Evolutionary conservation across 1,140 invertebrate genomes (phyloP).

Genomic region (Chymomyza costata): DNA sequence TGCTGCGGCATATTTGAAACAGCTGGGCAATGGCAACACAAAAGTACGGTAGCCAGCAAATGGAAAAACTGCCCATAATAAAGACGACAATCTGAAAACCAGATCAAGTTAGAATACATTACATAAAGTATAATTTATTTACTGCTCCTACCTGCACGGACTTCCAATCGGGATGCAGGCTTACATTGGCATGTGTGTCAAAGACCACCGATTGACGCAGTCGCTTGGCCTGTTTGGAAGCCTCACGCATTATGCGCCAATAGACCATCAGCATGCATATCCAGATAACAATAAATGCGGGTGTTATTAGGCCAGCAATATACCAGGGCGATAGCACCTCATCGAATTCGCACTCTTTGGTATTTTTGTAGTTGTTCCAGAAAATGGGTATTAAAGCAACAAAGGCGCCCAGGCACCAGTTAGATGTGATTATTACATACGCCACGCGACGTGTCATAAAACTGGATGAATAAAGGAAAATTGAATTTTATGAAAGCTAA

Average conservation of each 20-base stretch:
- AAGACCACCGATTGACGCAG: slow-evolving; percentile 76
- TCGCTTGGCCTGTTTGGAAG: slow-evolving; percentile 80
- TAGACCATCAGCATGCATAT: slow-evolving; percentile 83
- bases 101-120: background rate
- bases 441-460: slow-evolving; percentile 80
- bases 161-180: slow-evolving; percentile 81
- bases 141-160: slow-evolving; percentile 82
- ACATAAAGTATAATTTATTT: background rate
- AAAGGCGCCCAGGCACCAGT: slow-evolving; percentile 80
- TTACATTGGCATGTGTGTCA: slow-evolving; percentile 74
- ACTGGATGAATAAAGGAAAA: slow-evolving; percentile 10
- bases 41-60: slow-evolving; percentile 86
- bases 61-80: slow-evolving; percentile 83
- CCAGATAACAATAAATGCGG: slow-evolving; percentile 83
- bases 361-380: slow-evolving; percentile 82
- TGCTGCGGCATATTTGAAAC: slow-evolving; percentile 76
- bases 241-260: slow-evolving; percentile 84
- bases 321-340: slow-evolving; percentile 76
- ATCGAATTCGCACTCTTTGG: slow-evolving; percentile 77
- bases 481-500: background rate
- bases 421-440: slow-evolving; percentile 78
- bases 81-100: slow-evolving; percentile 81
- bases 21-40: slow-evolving; percentile 80
- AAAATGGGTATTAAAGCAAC: slow-evolving; percentile 81
- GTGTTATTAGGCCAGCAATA: slow-evolving; percentile 81